phyloP scores from a whole-genome alignment of 1,140 invertebrate species.

The Pomacea maculata region DNA sequence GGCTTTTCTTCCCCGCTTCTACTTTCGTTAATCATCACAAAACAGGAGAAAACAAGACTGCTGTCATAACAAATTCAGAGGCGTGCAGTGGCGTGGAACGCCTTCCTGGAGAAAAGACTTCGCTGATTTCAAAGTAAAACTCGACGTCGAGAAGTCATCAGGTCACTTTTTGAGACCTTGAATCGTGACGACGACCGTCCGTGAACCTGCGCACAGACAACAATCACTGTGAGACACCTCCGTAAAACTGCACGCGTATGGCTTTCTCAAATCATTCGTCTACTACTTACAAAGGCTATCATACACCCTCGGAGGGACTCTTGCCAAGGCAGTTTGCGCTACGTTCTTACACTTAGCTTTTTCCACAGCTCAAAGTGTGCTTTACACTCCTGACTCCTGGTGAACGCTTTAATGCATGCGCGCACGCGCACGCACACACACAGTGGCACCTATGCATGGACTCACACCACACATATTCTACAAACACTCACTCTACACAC shows the following conservation, averaged over 20 bases:
- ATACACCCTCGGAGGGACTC: not conserved
- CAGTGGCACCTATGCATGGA: not conserved
- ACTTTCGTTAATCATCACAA: no score
- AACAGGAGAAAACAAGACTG: no score
- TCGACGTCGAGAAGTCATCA: not conserved
- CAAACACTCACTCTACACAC: not conserved
- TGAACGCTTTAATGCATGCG: not conserved
- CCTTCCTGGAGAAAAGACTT: no score
- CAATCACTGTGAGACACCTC: not conserved
- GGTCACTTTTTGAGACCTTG: constrained; percentile 71
- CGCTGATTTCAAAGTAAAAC: no score
- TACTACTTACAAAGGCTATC: not conserved
- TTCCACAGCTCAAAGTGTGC: not conserved
- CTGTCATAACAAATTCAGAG: no score
- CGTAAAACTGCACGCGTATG: not conserved
- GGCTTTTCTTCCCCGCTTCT: no score
- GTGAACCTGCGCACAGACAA: constrained; percentile 74
- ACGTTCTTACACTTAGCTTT: not conserved
- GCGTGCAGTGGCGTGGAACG: no score
- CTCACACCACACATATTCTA: not conserved
- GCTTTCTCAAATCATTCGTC: no score
- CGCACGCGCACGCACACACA: constrained; percentile 13
- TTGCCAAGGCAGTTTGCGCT: not conserved
- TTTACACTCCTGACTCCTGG: no score
- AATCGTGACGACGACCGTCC: constrained; percentile 89